Evolutionary conservation across 2,888 invertebrate genomes (phyloP).

Genomic region (Tiphia femorata): DNA sequence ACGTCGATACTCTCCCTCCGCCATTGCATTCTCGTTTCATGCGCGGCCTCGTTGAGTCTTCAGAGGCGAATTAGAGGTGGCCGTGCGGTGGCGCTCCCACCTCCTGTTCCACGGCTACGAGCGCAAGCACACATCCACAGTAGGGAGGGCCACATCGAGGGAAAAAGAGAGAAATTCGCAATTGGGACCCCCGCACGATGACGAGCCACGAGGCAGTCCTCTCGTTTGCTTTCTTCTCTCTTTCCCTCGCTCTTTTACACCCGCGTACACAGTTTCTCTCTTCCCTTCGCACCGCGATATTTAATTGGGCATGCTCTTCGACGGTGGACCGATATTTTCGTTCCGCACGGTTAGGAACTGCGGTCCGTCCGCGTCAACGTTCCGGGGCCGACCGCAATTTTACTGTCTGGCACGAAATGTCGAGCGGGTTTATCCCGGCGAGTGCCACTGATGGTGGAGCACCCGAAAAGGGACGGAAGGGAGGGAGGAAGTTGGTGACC

Average conservation of each 20-base stretch:
- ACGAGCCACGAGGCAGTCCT: too few species aligned
- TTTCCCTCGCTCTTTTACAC: background rate
- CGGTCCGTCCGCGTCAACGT: constrained; percentile 41
- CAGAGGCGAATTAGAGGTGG: too few species aligned
- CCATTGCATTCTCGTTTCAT: too few species aligned
- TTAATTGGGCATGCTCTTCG: constrained; percentile 37
- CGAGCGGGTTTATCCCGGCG: constrained; percentile 2
- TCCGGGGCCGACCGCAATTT: constrained; percentile 36
- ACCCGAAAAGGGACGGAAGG: background rate
- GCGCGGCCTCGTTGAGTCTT: too few species aligned
- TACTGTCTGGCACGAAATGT: constrained; percentile 32
- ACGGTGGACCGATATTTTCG: constrained; percentile 41
- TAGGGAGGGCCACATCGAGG: too few species aligned
- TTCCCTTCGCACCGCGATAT: background rate
- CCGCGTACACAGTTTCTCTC: background rate
- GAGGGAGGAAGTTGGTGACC: background rate
- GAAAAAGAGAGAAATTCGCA: background rate
- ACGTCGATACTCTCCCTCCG: too few species aligned
- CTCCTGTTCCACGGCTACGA: too few species aligned
- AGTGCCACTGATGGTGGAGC: background rate
- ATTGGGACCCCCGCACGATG: background rate
- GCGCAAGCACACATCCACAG: too few species aligned
- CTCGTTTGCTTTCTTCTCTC: too few species aligned
- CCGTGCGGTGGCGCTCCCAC: too few species aligned
- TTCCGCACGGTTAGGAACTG: constrained; percentile 44